These are phyloP conservation scores for Cynocephalus volans DNA, from an alignment of 2,113 vertebrate species.

Conservation along the genomic window DNA sequence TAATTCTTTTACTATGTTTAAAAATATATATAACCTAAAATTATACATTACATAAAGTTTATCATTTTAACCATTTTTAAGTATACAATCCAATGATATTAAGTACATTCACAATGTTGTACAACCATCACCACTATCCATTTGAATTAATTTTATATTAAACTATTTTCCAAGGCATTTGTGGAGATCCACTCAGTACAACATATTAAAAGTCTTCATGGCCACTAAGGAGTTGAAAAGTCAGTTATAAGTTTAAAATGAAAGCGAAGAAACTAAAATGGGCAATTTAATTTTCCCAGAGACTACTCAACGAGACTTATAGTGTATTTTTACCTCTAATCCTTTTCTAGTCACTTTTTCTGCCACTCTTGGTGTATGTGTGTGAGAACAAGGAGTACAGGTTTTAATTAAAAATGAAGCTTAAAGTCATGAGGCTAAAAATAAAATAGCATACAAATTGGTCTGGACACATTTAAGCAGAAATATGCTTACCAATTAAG, in stretches of 20 bases:
- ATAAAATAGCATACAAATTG: neutral
- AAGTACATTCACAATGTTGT: neutral
- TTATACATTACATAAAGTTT: neutral
- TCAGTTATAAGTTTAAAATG: constrained; percentile 56
- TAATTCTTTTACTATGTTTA: neutral
- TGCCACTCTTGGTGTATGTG: neutral
- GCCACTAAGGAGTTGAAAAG: constrained; percentile 14
- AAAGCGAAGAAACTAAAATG: neutral
- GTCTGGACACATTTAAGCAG: neutral
- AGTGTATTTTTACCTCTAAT: neutral
- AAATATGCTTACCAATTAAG: constrained; percentile 36
- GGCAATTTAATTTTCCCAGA: constrained; percentile 19
- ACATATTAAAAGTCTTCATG: constrained; percentile 49
- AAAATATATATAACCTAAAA: constrained; percentile 23
- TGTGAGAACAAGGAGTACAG: neutral
- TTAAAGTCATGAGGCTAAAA: constrained; percentile 43
- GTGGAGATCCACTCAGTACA: neutral
- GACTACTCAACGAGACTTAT: neutral
- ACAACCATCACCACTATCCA: neutral
- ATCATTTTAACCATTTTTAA: constrained; percentile 14
- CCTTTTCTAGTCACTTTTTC: neutral
- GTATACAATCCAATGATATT: neutral
- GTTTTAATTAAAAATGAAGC: constrained; percentile 41
- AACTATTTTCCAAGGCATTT: constrained; percentile 27
- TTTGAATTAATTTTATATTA: constrained; percentile 32